Evolutionary conservation across 1,140 invertebrate species (phyloP), one percentile per base, ranked within the genome.

Genomic region (Aphaenogaster ashmeadi): DNA sequence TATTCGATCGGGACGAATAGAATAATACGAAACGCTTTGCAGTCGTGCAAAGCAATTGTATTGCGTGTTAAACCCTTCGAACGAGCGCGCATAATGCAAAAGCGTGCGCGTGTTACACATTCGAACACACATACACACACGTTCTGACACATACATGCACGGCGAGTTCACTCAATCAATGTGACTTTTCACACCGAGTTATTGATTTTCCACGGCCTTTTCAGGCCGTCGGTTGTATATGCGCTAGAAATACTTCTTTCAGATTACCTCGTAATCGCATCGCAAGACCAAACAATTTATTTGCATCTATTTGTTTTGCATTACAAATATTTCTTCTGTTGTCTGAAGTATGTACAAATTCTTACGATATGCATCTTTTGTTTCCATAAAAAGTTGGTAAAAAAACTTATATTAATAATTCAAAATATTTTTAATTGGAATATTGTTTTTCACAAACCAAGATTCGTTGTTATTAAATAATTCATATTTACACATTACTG

Each of bases 191-290:
- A 92, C 71, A 75, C 72, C 44, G 85, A 69, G 15, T 85, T 93
- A 94, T 93, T 93, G 92, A 94, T 93, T 94, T 92, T 93, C 50
- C 54, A 79, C 54, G 64, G 88, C 88, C 85, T 88, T 89, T 92
- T 91, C 88, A 83, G 78, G 74, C 75, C 74, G 44, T 38, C 47
- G 33, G 15, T 56, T 58, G 84, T 85, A 62, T 67, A 83, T 7
- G 13, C 36, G 36, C 33, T 67, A 38, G 62, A 52, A 80, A 67
- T 67, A 80, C 38, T 67, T 54, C 15, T 80, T 80, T 80, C 21
- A 54, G 47, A 54, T 67, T 66, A 6, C 47, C 5, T 21, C 27
- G 27, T 21, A 66, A 36, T 27, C 62, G 41, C n/a, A 47, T 67
- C 11, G n/a, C 33, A 52, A 67, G n/a, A 80, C 8, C 27, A 79